Evolutionary conservation across 2,113 vertebrate species (phyloP).

Genomic region (Rhinogobius similis): DNA sequence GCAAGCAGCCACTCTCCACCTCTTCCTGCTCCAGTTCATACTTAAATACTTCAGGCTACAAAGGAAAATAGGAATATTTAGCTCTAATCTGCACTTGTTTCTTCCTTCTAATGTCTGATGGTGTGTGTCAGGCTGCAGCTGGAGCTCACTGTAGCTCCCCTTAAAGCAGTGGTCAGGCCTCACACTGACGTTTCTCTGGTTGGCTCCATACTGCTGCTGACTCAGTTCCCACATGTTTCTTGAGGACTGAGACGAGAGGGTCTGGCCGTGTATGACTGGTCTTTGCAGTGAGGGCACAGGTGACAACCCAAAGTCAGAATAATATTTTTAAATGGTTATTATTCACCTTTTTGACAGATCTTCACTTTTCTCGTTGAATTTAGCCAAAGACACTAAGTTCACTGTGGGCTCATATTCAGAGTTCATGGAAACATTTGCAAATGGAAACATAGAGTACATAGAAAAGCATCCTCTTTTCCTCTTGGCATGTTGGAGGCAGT

Average conservation of each 20-base stretch:
- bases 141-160: slow-evolving; percentile 45
- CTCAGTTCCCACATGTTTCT: slow-evolving; percentile 72
- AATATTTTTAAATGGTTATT: background rate
- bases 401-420: background rate
- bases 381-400: no score
- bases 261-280: slow-evolving; percentile 39
- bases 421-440: slow-evolving; percentile 3
- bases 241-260: slow-evolving; percentile 34
- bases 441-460: slow-evolving; percentile 22
- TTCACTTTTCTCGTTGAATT: no score
- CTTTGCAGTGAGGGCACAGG: slow-evolving; percentile 41
- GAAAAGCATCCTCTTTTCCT: slow-evolving; percentile 1
- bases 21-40: slow-evolving; percentile 30
- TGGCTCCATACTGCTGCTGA: slow-evolving; percentile 66
- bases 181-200: slow-evolving; percentile 50
- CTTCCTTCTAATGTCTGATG: slow-evolving; percentile 38
- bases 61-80: background rate
- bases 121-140: slow-evolving; percentile 35
- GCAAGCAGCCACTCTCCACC: slow-evolving; percentile 23
- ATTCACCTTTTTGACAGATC: background rate
- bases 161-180: slow-evolving; percentile 41
- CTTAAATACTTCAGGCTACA: slow-evolving; percentile 11
- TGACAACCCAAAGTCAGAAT: slow-evolving; percentile 15
- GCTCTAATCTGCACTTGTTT: slow-evolving; percentile 8
- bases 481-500: slow-evolving; percentile 3